These are phyloP conservation scores for Siniperca undulata DNA, from an alignment of 2,797 vertebrate genomes.

Conservation along the genomic window DNA sequence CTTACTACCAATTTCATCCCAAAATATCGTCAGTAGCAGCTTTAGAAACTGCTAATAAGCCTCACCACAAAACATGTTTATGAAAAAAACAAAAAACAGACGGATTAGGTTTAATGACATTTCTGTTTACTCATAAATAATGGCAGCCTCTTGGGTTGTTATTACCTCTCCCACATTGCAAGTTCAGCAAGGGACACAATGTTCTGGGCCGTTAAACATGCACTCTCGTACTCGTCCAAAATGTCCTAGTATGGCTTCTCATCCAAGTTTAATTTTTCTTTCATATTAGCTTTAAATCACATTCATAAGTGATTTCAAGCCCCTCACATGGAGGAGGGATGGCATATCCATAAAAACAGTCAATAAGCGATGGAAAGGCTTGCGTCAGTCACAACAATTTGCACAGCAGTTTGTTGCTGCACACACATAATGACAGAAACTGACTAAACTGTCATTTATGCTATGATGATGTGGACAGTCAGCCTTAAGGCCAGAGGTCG, in stretches of 20 bases:
- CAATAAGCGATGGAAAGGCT: not conserved
- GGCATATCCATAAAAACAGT: not conserved
- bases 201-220: not conserved
- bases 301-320: not conserved
- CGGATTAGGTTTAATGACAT: conserved; percentile 22
- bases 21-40: not conserved
- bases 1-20: not conserved
- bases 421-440: not conserved
- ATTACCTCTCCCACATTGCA: conserved; percentile 1
- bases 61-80: not conserved
- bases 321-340: not conserved
- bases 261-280: not conserved
- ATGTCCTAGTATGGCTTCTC: not conserved
- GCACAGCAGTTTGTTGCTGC: not conserved
- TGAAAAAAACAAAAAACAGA: not conserved
- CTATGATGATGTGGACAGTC: not conserved
- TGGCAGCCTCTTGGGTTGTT: not conserved
- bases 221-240: not conserved
- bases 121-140: conserved; percentile 20
- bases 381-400: not conserved
- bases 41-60: not conserved
- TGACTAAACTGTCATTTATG: not conserved
- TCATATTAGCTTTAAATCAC: not conserved
- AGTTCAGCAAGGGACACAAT: conserved; percentile 10
- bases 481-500: not conserved